Evolutionary conservation across 2,113 vertebrate species (phyloP), one percentile per base, ranked within the genome.

Genomic region (Peromyscus leucopus): DNA sequence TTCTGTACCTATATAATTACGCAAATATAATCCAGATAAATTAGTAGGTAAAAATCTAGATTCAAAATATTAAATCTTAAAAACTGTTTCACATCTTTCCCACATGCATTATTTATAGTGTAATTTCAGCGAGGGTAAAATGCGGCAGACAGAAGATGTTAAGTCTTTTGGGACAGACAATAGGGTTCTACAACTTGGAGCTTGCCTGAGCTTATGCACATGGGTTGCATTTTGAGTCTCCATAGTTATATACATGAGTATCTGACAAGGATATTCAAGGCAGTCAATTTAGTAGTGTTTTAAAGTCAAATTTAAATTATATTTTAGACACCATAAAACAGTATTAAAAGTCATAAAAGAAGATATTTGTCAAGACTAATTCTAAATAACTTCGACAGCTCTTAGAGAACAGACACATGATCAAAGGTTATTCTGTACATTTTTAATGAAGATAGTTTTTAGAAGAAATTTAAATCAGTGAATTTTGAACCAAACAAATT

Each of bases 1-100:
- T 33, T 4, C 39, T 76, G 13, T 88, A 12, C 31, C 2, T 55
- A 42, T 4, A 71, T 92, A 61, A 36, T 80, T 59, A 88, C 94
- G 4, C 12, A 82, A 6, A 78, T 85, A n/a, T 33, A 61, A 15
- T 42, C 7, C 0, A 69, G 17, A 42, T 55, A 95, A 90, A 82
- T 22, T 95, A 71, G 31, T 46, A 92, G 91, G 28, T 82, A 76
- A 91, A 96, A 61, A 84, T 59, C 1, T 16, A 94, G 22, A 86
- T 3, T 90, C 75, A 76, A 91, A 97, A 17, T 67, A 75, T 5
- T 7, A 95, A 86, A 48, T 39, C 19, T 87, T 67, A 89, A n/a
- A 93, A 67, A n/a, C 6, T 42, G 57, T 3, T 94, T 67, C 65
- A 61, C 28, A 2, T 24, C 42, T 26, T 71, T 88, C 55, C 19